A percentile compares a stretch with the other conserved stretches of the same genome.
Evolutionary conservation across 1,140 invertebrate species (phyloP).

Genomic region (Galleria mellonella): DNA sequence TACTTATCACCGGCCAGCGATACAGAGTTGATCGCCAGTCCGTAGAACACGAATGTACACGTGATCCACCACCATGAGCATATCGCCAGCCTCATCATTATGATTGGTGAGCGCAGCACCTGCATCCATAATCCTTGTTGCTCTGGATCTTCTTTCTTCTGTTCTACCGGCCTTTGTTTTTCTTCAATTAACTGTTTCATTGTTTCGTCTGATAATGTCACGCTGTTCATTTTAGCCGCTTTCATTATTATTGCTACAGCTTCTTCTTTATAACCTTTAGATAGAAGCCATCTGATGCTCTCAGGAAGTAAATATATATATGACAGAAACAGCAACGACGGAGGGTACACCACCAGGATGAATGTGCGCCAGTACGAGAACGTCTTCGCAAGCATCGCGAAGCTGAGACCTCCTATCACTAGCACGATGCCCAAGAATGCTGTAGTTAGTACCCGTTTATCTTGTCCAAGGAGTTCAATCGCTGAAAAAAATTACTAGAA

Average conservation of each 20-base stretch:
- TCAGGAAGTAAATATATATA: conserved; percentile 58
- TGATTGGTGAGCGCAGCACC: conserved; percentile 49
- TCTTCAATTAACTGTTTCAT: conserved; percentile 45
- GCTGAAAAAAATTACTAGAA: conserved; percentile 31
- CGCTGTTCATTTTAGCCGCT: conserved; percentile 81
- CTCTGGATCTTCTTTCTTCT: conserved; percentile 27
- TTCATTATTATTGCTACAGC: conserved; percentile 77
- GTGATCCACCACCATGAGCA: conserved; percentile 80
- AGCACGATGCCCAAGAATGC: conserved; percentile 55
- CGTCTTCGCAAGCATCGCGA: conserved; percentile 50
- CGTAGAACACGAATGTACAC: conserved; percentile 87
- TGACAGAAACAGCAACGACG: conserved; percentile 46
- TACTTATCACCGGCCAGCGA: conserved; percentile 83
- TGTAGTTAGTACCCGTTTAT: conserved; percentile 52
- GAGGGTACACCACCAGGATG: conserved; percentile 53
- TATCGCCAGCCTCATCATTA: conserved; percentile 49
- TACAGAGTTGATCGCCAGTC: conserved; percentile 85
- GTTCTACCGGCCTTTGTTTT: conserved; percentile 23
- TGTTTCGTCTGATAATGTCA: conserved; percentile 73
- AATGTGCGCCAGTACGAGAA: conserved; percentile 60
- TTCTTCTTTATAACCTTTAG: conserved; percentile 80
- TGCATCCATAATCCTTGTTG: conserved; percentile 50
- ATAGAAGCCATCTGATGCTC: conserved; percentile 80
- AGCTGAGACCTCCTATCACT: conserved; percentile 47
- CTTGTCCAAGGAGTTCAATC: conserved; percentile 54